These are phyloP conservation scores for Lysandra bellargus DNA, from an alignment of 2,888 invertebrate genomes.

Conservation along the genomic window DNA sequence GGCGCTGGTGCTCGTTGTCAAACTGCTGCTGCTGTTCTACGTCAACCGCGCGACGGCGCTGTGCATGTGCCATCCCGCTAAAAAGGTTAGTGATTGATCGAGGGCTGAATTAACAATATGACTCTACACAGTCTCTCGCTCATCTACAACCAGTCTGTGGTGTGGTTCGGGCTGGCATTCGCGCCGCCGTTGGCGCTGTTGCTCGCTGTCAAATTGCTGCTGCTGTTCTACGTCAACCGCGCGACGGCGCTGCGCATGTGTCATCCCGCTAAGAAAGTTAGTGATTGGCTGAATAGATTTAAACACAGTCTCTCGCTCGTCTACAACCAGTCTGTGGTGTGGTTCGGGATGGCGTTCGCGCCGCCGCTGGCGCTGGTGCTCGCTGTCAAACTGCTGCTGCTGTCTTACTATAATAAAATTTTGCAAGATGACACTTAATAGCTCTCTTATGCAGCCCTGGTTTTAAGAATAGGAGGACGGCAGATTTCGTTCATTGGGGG, in stretches of 20 bases:
- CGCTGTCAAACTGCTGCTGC: slow-evolving; percentile 84
- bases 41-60: slow-evolving; percentile 82
- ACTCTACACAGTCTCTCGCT: slow-evolving; percentile 88
- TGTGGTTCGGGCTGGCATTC: slow-evolving; percentile 89
- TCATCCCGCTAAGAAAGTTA: slow-evolving; percentile 81
- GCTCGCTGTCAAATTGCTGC: slow-evolving; percentile 84
- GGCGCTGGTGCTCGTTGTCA: slow-evolving; percentile 82
- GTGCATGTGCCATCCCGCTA: slow-evolving; percentile 84
- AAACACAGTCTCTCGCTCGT: slow-evolving; percentile 86
- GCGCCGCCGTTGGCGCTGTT: slow-evolving; percentile 84
- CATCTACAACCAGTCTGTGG: slow-evolving; percentile 88
- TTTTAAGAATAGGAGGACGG: no score
- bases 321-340: slow-evolving; percentile 89
- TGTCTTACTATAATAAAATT: slow-evolving; percentile 78
- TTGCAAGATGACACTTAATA: no score
- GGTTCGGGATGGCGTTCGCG: slow-evolving; percentile 87
- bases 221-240: slow-evolving; percentile 87
- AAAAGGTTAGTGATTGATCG: slow-evolving; percentile 55
- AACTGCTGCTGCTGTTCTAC: slow-evolving; percentile 87
- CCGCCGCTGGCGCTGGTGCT: slow-evolving; percentile 85
- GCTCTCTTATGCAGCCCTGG: no score
- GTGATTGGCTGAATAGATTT: not conserved
- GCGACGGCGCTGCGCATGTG: slow-evolving; percentile 82
- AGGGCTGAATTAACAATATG: slow-evolving; percentile 70
- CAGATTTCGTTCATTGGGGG: no score